Evolutionary conservation across 2,797 vertebrate genomes (phyloP).

Genomic region (Rhinoraja longicauda): DNA sequence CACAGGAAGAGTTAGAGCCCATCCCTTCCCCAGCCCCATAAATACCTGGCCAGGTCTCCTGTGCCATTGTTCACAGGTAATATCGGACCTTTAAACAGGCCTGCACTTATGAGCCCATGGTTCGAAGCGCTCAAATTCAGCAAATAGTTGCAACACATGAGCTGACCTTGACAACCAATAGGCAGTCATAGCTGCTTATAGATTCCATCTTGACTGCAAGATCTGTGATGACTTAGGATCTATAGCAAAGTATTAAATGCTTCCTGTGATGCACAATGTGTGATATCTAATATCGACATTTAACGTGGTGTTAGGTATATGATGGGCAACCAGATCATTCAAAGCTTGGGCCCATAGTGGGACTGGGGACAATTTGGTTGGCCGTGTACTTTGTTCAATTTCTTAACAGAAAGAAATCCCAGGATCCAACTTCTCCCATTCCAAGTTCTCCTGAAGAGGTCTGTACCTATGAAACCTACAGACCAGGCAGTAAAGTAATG

Average conservation of each 20-base stretch:
- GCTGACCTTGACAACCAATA: not conserved
- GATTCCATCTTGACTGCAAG: not conserved
- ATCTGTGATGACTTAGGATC: not conserved
- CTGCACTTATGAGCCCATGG: not conserved
- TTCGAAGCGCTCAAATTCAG: not conserved
- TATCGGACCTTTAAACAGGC: not conserved
- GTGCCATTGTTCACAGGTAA: not conserved
- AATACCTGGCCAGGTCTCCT: not conserved
- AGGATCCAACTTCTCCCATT: not conserved
- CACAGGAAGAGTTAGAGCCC: not conserved
- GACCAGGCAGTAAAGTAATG: not conserved
- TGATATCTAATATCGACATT: not conserved
- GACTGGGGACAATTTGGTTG: too few species aligned
- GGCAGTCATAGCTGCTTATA: not conserved
- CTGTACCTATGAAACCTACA: too few species aligned
- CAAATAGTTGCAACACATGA: not conserved
- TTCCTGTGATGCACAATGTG: too few species aligned
- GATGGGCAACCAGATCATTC: not conserved
- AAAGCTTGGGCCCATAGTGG: not conserved
- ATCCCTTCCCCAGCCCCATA: not conserved
- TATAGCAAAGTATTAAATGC: not conserved
- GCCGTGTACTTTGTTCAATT: not conserved
- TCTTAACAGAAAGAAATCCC: not conserved
- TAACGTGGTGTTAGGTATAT: not conserved
- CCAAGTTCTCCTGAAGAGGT: not conserved